Evolutionary conservation across 1,140 invertebrate species (phyloP).

Genomic region (Melitaea cinxia): DNA sequence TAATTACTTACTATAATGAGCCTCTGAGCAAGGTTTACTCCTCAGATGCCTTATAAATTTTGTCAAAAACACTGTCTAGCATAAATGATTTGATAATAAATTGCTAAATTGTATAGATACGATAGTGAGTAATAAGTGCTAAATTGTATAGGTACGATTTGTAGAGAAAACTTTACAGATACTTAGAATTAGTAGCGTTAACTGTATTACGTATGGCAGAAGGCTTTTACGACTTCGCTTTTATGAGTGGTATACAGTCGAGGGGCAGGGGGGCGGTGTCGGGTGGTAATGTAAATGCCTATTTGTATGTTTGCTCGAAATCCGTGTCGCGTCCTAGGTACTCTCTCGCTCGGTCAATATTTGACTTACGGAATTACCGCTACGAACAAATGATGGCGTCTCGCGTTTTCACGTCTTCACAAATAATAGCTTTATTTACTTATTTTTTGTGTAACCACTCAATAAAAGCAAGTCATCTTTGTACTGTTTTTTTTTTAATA

Average conservation of each 20-base stretch:
- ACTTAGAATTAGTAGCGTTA: no score
- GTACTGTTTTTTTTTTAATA: neutral
- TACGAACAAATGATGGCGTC: conserved; percentile 70
- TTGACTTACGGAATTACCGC: conserved; percentile 75
- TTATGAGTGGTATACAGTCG: conserved; percentile 38
- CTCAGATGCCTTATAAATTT: no score
- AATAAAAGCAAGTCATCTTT: neutral
- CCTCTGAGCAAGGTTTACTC: no score
- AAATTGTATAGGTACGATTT: no score
- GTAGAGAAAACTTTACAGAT: no score
- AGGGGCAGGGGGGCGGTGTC: conserved; percentile 20
- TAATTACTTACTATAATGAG: no score
- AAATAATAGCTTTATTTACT: conserved; percentile 32
- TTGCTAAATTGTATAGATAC: no score
- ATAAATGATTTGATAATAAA: no score
- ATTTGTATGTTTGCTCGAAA: conserved; percentile 76
- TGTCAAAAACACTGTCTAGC: no score
- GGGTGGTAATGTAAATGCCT: conserved; percentile 72
- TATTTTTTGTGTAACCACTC: conserved; percentile 28
- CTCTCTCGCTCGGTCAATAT: conserved; percentile 67
- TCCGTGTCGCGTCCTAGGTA: conserved; percentile 74
- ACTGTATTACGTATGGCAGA: no score
- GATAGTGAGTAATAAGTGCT: no score
- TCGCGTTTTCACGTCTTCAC: conserved; percentile 33
- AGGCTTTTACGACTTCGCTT: conserved; percentile 46